Evolutionary conservation across 1,140 invertebrate species (phyloP).

Genomic region (Araneus ventricosus): DNA sequence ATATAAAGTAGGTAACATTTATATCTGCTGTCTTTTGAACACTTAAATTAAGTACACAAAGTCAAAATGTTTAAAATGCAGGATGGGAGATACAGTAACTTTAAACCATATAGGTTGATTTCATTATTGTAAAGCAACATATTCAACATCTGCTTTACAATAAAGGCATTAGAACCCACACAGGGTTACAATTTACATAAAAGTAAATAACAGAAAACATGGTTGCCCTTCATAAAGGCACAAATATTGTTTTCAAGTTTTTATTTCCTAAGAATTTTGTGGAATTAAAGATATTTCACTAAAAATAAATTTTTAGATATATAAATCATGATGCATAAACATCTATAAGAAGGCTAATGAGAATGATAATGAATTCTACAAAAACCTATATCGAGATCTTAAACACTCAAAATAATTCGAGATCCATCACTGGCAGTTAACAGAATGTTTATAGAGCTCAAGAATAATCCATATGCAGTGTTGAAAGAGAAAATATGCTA

Average conservation of each 20-base stretch:
- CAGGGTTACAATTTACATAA: background rate
- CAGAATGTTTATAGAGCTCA: too few species aligned
- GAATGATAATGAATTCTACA: too few species aligned
- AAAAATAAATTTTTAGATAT: background rate
- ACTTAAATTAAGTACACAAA: slow-evolving; percentile 16
- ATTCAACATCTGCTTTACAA: background rate
- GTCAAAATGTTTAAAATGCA: background rate
- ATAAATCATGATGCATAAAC: too few species aligned
- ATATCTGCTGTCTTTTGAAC: background rate
- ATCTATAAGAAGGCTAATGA: too few species aligned
- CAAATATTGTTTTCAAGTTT: background rate
- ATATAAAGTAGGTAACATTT: background rate
- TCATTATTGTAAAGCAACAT: slow-evolving; percentile 17
- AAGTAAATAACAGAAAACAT: background rate
- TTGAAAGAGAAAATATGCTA: too few species aligned
- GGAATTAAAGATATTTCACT: background rate
- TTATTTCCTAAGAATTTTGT: background rate
- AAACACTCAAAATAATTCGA: too few species aligned
- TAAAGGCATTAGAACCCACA: background rate
- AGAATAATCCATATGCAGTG: too few species aligned
- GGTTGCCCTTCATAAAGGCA: background rate
- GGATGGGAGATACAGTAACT: background rate
- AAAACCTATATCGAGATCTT: too few species aligned
- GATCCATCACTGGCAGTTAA: too few species aligned
- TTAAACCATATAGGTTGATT: background rate